Evolutionary conservation across 2,888 invertebrate species (phyloP), one percentile per base, ranked within the genome.

Genomic region (Monoplex corrugatus): DNA sequence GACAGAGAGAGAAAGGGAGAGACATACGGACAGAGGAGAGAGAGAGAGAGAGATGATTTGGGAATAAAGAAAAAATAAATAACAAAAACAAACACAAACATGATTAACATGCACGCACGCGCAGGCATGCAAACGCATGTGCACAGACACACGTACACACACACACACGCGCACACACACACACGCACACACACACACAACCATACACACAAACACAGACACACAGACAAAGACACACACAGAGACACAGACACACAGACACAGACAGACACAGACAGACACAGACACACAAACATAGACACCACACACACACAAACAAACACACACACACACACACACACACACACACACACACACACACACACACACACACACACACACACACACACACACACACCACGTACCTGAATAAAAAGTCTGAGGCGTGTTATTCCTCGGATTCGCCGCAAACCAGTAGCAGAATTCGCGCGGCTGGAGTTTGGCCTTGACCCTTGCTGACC

Each of bases 391-490:
- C 78, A 43, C 40, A 40, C 40, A 16, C 23, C 13, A 19, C 40
- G 23, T 80, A 82, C 82, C 82, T 82, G 82, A 44, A 40, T 82
- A 82, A 16, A 16, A 44, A 32, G 82, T 32, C 45, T 45, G 82
- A 16, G 82, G 45, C 13, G 82, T 82, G 82, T 45, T 82, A 45
- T 44, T 82, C 82, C 82, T 45, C n/a, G 82, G 82, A 2, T 45
- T 45, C 35, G 44, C 28, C 40, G 10, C 50, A 8, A 13, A 13
- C 75, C 75, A 13, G 2, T 28, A 10, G 40, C 82, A 19, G 87
- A 87, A 28, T 57, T 82, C n/a, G 87, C 87, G 16, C 87, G 57
- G n/a, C 87, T 87, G 57, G 82, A 57, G n/a, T n/a, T n/a, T n/a
- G 87, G 82, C 35, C 87, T 43, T 23, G 87, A 87, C 40, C 80